Conservation (phyloP, 2,888 invertebrate genomes). For the Omphaloscelis lunosa region DNA sequence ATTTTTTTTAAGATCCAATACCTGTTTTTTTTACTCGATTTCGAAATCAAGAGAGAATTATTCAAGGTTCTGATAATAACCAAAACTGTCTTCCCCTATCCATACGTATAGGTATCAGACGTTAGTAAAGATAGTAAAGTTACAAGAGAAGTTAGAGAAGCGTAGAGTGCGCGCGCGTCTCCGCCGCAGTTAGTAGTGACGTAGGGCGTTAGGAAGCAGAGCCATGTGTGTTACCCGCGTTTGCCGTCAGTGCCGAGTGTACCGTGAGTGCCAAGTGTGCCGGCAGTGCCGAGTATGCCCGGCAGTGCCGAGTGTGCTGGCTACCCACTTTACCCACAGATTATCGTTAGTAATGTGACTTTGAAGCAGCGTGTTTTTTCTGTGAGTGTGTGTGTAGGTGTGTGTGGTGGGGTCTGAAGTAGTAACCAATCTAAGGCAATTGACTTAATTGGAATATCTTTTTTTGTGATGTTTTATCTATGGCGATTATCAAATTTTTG, state of each 20-base stretch:
- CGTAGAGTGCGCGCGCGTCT: constrained; percentile 12
- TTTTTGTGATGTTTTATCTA: too few relatives aligned
- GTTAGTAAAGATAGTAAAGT: constrained; percentile 9
- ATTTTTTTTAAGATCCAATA: background rate
- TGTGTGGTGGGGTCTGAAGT: background rate
- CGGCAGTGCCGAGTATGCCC: background rate
- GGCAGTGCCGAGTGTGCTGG: background rate
- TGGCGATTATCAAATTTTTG: too few relatives aligned
- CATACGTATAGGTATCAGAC: background rate
- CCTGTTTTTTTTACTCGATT: constrained; percentile 1
- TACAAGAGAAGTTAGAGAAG: background rate
- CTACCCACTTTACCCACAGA: background rate
- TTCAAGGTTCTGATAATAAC: background rate
- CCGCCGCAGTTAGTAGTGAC: constrained; percentile 40
- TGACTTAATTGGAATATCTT: background rate
- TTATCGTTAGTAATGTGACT: constrained; percentile 20
- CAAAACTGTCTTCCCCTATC: background rate
- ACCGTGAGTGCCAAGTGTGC: background rate
- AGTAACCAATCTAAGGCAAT: background rate
- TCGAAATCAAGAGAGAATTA: background rate
- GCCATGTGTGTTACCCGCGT: constrained; percentile 21
- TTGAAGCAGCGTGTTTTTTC: constrained; percentile 22
- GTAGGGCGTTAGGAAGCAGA: constrained; percentile 53
- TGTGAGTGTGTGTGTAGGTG: background rate
- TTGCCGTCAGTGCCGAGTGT: background rate